phyloP scores from a whole-genome alignment of 2,888 invertebrate species.

The Metallyticus violacea region DNA sequence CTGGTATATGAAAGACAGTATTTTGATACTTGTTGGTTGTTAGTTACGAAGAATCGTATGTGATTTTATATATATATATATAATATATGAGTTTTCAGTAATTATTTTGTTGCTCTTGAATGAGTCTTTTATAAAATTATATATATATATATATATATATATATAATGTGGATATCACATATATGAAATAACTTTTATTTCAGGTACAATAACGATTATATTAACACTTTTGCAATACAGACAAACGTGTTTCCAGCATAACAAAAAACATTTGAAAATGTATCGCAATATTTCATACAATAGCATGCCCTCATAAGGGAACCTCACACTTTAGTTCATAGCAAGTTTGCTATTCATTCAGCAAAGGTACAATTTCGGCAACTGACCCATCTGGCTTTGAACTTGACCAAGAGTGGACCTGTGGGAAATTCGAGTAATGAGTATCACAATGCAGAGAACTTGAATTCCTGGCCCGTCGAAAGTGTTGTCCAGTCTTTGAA shows the following conservation, averaged over 20 bases:
- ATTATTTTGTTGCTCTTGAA: too few species aligned
- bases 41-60: too few species aligned
- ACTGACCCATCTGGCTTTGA: background rate
- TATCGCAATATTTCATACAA: background rate
- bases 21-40: too few species aligned
- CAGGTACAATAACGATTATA: too few species aligned
- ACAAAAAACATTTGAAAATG: background rate
- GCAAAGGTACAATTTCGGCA: background rate
- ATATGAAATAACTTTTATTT: too few species aligned
- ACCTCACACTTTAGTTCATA: background rate
- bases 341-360: background rate
- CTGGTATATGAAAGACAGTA: too few species aligned
- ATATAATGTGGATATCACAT: too few species aligned
- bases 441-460: background rate
- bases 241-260: background rate
- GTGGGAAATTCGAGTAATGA: constrained; percentile 18
- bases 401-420: background rate
- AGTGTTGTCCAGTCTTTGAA: background rate
- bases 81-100: too few species aligned
- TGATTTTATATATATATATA: too few species aligned
- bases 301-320: background rate
- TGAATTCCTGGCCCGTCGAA: background rate
- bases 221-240: too few species aligned
- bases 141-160: too few species aligned
- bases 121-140: too few species aligned